Base-by-base conservation (phyloP, 2,797 vertebrate genomes). In the Cheracebus regulus region DNA sequence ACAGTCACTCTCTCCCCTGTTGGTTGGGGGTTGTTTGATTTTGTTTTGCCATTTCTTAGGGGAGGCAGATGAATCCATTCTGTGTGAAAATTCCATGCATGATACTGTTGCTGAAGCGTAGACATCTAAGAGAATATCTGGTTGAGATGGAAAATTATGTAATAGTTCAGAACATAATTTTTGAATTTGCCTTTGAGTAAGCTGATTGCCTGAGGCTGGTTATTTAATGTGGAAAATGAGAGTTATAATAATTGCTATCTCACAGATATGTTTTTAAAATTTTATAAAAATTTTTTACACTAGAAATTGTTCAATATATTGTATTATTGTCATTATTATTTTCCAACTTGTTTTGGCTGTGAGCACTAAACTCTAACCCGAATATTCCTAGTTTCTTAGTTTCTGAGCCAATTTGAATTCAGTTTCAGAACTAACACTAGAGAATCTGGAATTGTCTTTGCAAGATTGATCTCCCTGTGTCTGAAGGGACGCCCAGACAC, bases 191-290 rank as follows among this genome's bases (percentile, higher is more conserved):
- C 61, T 93, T 92, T 89, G 44, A 48, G n/a, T 14, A 78, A 33
- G 8, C 55, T 95, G 57, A 95, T 93, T 95, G 96, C 76, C 57
- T 5, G 17, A 93, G 80, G 76, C 33, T 86, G 2, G 70, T 75
- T 85, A 73, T 41, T 61, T 44, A 33, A 46, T 70, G 44, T 73
- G 26, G 48, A 89, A 95, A 95, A 67, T 67, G 36, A 33, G 55
- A 91, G 14, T 61, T 46, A 86, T 39, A 90, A 57, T 84, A 80
- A 93, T 79, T n/a, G 26, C 55, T 76, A 41, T 73, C 28, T 88
- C 15, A 64, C 58, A 90, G 20, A 64, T 4, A 22, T 81, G 80
- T 72, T 87, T 95, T 88, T 48, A 97, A n/a, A 95, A 81, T 95
- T 93, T 90, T 8, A 81, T 76, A 48, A 81, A 81, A 93, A 72